These are phyloP conservation scores for Wasmannia auropunctata DNA, from an alignment of 1,140 invertebrate genomes.

Conservation along the genomic window DNA sequence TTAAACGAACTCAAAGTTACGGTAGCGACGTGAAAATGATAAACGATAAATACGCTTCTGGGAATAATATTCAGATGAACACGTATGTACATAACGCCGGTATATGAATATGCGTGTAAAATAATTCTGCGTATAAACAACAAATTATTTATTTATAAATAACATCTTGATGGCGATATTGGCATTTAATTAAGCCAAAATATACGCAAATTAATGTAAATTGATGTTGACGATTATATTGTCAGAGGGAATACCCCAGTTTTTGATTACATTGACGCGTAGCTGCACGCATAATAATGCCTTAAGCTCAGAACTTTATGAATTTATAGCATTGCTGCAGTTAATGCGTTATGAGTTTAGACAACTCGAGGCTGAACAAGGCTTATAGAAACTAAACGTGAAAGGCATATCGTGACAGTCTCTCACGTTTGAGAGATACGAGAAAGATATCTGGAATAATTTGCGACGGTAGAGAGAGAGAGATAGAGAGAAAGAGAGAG, in stretches of 20 bases:
- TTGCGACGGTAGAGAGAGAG: slow-evolving; percentile 12
- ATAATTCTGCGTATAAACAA: slow-evolving; percentile 5
- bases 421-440: not conserved
- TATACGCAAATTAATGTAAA: not conserved
- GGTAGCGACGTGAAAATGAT: not conserved
- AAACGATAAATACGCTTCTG: slow-evolving; percentile 1
- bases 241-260: not conserved
- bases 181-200: slow-evolving; percentile 33
- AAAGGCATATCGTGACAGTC: not conserved
- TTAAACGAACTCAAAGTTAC: not conserved
- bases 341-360: slow-evolving; percentile 11
- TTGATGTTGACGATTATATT: not conserved
- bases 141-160: slow-evolving; percentile 19
- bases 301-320: not conserved
- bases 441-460: slow-evolving; percentile 32
- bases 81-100: not conserved
- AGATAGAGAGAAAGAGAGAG: too few relatives aligned
- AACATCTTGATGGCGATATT: not conserved
- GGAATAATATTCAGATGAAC: not conserved
- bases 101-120: not conserved
- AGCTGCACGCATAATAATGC: slow-evolving; percentile 5
- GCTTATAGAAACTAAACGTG: not conserved
- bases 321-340: not conserved
- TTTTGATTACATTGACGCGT: not conserved
- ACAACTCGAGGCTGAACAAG: not conserved